Base-by-base conservation (phyloP, 53 echinoderm and acorn worm species). In the Echinarachnius parma region DNA sequence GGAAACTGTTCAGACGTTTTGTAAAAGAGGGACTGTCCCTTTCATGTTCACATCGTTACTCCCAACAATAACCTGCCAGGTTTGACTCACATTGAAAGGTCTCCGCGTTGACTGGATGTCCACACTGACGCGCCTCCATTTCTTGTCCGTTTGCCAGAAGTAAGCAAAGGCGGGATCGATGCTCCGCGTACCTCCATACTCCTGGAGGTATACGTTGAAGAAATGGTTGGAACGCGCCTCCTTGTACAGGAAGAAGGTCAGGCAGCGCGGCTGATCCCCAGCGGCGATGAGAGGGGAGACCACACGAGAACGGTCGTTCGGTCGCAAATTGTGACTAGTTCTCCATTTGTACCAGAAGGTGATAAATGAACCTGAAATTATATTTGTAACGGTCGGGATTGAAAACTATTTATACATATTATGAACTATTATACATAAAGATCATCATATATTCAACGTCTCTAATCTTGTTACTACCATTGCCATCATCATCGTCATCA, bases 181-280 rank as follows among this genome's bases (percentile, higher is more conserved):
- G 1, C 26, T 28, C 13, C 47, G 16, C 16, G 66, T 66, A 5
- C 48, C 66, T 46, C 66, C 66, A 21, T 66, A 66, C 2, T 29
- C 8, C 19, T 31, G n/a, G 28, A 66, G 14, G 66, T 47, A 66
- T 2, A 66, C 48, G 21, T 66, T 66, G 27, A 66, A 9, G 48
- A 66, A 66, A 48, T 48, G 47, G 48, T n/a, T 66, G 24, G 39
- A 22, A 34, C 42, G 42, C 7, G 47, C 48, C 0, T 26, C 31
- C 75, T 85, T 75, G 66, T 71, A 80, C 27, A 76, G 62, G 57
- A 46, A 86, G 74, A 91, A 91, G 21, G 66, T 37, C 9, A 91
- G 59, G 56, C 91, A 91, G 2, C 66, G 70, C 0, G 69, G 59
- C n/a, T 68, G 18, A 36, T 63, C 30, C 2, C 80, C 76, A 1